phyloP scores from a whole-genome alignment of 1,140 invertebrate species.

The Leptoteleia sp. region DNA sequence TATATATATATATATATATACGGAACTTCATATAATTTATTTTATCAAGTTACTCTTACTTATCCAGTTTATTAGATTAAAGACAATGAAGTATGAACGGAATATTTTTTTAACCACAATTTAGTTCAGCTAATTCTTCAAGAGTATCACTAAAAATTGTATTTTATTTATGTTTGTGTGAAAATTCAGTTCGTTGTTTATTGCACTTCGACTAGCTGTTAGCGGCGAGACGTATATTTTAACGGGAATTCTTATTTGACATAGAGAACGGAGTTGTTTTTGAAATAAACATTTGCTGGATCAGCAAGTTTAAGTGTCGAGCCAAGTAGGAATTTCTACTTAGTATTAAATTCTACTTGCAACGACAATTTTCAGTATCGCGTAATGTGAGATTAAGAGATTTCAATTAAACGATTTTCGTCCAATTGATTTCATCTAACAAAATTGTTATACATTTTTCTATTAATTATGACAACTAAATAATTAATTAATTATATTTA shows the following conservation, averaged over 20 bases:
- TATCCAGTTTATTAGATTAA: too few species aligned
- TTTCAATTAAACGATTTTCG: slow-evolving; percentile 16
- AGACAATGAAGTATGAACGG: too few species aligned
- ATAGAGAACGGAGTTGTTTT: not conserved
- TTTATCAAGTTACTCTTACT: too few species aligned
- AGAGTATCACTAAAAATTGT: too few species aligned
- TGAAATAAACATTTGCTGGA: slow-evolving; percentile 7
- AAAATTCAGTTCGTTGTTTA: too few species aligned
- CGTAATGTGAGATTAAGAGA: slow-evolving; percentile 12
- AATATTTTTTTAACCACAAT: too few species aligned
- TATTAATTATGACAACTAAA: too few species aligned
- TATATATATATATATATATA: too few species aligned
- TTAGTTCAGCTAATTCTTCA: too few species aligned
- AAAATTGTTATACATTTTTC: slow-evolving; percentile 18
- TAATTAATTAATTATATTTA: too few species aligned
- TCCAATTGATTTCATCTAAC: not conserved
- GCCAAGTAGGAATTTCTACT: slow-evolving; percentile 13
- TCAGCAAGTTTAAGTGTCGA: slow-evolving; percentile 11
- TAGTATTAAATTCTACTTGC: slow-evolving; percentile 16
- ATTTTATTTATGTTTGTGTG: too few species aligned
- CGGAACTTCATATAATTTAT: too few species aligned
- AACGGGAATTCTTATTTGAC: not conserved
- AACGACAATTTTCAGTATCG: slow-evolving; percentile 4
- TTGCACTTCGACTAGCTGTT: not conserved
- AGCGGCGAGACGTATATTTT: not conserved